These are phyloP conservation scores for Eristalis arbustorum DNA, from an alignment of 2,888 invertebrate species.

Conservation along the genomic window DNA sequence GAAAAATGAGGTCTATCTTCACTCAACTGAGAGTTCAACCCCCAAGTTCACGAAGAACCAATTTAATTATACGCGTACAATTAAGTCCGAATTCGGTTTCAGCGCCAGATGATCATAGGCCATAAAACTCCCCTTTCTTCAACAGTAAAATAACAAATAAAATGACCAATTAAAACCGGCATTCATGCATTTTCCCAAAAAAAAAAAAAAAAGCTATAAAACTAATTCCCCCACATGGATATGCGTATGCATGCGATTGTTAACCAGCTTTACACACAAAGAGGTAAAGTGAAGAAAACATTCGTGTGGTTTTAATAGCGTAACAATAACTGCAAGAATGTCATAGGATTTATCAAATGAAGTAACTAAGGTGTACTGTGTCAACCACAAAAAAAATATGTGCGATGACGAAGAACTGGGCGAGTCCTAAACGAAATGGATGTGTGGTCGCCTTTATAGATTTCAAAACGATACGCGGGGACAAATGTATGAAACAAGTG, in stretches of 20 bases:
- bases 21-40: background rate
- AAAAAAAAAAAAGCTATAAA: background rate
- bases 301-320: background rate
- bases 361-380: constrained; percentile 21
- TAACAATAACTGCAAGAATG: constrained; percentile 6
- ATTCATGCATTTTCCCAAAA: constrained; percentile 11
- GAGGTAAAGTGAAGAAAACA: background rate
- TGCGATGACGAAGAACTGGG: constrained; percentile 26
- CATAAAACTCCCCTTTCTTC: constrained; percentile 18
- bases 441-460: background rate
- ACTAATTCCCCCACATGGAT: background rate
- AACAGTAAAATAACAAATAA: constrained; percentile 40
- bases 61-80: background rate
- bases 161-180: constrained; percentile 39
- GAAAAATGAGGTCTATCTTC: background rate
- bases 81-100: background rate
- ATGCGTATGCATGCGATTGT: background rate
- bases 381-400: constrained; percentile 23
- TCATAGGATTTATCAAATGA: background rate
- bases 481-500: background rate
- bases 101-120: background rate
- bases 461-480: background rate
- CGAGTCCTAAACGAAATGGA: background rate
- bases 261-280: background rate
- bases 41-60: background rate